These are phyloP conservation scores for Drosophila prolongata DNA, from an alignment of 2,888 invertebrate species.

Conservation along the genomic window DNA sequence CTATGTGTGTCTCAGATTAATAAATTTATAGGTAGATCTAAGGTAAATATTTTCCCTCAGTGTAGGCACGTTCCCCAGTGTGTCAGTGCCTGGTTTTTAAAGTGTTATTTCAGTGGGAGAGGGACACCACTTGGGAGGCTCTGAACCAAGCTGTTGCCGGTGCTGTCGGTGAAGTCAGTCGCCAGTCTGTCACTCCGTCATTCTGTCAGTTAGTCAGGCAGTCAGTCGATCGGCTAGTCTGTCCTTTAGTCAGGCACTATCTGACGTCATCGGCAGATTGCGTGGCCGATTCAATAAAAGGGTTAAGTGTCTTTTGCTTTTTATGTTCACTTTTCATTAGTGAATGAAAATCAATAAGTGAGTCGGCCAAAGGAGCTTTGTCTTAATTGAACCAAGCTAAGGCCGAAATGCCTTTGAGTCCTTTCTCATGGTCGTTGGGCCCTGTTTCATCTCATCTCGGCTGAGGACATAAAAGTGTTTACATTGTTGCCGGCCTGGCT, in stretches of 20 bases:
- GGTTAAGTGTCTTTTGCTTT: conserved; percentile 69
- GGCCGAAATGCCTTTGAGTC: conserved; percentile 17
- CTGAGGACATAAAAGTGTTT: conserved; percentile 17
- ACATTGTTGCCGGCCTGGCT: conserved; percentile 20
- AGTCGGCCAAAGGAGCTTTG: conserved; percentile 24
- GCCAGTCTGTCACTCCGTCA: conserved; percentile 30
- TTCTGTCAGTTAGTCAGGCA: conserved; percentile 16
- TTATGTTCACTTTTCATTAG: conserved; percentile 76
- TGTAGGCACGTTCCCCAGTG: conserved; percentile 4
- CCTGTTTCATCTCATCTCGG: conserved; percentile 15
- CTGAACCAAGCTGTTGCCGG: conserved; percentile 25
- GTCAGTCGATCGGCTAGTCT: conserved; percentile 24
- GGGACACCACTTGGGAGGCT: conserved; percentile 33
- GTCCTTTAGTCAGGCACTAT: conserved; percentile 43
- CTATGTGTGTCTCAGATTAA: no score
- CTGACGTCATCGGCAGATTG: conserved; percentile 78
- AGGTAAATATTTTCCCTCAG: background rate
- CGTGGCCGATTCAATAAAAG: conserved; percentile 70
- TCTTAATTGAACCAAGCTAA: conserved; percentile 43
- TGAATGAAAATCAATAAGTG: conserved; percentile 69
- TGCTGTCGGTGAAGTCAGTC: conserved; percentile 30
- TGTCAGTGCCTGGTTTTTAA: conserved; percentile 53
- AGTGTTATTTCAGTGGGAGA: conserved; percentile 45
- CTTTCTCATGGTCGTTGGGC: conserved; percentile 13
- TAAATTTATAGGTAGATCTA: no score